These are phyloP conservation scores for Oxytorus armatus DNA, from an alignment of 2,888 invertebrate species.

Conservation along the genomic window DNA sequence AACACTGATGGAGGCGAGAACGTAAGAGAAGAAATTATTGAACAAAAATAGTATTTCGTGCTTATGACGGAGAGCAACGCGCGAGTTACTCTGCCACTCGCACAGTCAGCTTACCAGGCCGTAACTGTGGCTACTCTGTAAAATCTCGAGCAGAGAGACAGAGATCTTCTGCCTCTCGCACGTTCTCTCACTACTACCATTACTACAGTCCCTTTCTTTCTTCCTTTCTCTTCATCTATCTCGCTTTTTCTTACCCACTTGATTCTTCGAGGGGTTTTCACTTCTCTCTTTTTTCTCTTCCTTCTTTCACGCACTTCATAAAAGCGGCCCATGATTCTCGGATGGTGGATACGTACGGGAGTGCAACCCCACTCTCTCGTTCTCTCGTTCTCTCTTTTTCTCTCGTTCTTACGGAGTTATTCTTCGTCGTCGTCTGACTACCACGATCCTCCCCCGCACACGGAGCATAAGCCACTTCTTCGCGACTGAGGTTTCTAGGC, in stretches of 20 bases:
- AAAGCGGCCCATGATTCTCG: constrained; percentile 45
- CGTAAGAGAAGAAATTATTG: constrained; percentile 12
- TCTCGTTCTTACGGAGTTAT: not conserved
- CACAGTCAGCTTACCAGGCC: constrained; percentile 60
- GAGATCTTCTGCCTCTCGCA: constrained; percentile 49
- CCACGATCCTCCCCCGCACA: constrained; percentile 52
- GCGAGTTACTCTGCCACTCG: constrained; percentile 61
- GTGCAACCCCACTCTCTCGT: constrained; percentile 31
- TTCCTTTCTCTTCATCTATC: constrained; percentile 38
- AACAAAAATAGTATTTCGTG: constrained; percentile 27
- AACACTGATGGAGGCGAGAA: too few species aligned
- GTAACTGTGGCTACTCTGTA: constrained; percentile 53
- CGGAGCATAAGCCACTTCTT: too few species aligned
- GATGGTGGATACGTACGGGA: constrained; percentile 33
- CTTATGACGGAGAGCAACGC: constrained; percentile 44
- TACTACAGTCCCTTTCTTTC: constrained; percentile 38
- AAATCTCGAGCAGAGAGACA: constrained; percentile 33
- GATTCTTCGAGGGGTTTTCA: constrained; percentile 44
- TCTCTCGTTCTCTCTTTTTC: constrained; percentile 13
- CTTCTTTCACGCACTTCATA: constrained; percentile 24
- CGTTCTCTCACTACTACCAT: constrained; percentile 44
- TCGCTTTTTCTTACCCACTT: constrained; percentile 34
- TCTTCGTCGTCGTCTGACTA: not conserved
- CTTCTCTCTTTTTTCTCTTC: constrained; percentile 19
- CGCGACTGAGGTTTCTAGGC: too few species aligned